Conservation (phyloP, 2,113 vertebrate species). For the Hippopotamus amphibius region DNA sequence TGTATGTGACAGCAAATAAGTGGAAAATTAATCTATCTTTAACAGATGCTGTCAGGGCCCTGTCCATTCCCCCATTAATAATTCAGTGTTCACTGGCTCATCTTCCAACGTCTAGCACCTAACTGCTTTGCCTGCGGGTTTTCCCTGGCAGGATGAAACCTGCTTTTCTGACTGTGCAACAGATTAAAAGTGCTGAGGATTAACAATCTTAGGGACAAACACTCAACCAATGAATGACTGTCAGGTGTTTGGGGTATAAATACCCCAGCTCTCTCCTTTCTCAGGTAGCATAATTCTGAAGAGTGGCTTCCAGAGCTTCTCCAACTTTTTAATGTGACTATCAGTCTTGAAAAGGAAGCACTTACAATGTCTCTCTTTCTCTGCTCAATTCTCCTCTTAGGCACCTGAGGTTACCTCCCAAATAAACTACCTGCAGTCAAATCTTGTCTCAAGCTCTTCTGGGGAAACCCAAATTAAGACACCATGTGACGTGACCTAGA, state of each 20-base stretch:
- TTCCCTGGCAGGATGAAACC: neutral
- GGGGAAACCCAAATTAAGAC: neutral
- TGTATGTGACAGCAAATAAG: neutral
- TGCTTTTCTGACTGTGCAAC: neutral
- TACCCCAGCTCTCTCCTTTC: neutral
- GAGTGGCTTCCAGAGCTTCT: neutral
- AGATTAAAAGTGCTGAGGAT: neutral
- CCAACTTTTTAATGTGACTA: neutral
- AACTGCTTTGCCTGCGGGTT: neutral
- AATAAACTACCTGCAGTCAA: neutral
- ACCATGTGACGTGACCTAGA: neutral
- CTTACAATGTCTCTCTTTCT: neutral
- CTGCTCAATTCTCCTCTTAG: neutral
- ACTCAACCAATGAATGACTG: neutral
- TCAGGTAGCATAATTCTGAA: neutral
- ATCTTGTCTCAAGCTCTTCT: neutral
- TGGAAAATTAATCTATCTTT: neutral
- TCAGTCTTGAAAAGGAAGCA: neutral
- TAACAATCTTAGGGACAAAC: neutral
- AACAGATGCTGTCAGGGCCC: neutral
- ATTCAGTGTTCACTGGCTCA: neutral
- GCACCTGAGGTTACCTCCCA: neutral
- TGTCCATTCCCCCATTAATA: neutral
- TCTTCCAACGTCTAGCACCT: neutral
- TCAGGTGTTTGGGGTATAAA: neutral